phyloP scores from a whole-genome alignment of 2,797 vertebrate genomes.

The Anniella stebbinsi region DNA sequence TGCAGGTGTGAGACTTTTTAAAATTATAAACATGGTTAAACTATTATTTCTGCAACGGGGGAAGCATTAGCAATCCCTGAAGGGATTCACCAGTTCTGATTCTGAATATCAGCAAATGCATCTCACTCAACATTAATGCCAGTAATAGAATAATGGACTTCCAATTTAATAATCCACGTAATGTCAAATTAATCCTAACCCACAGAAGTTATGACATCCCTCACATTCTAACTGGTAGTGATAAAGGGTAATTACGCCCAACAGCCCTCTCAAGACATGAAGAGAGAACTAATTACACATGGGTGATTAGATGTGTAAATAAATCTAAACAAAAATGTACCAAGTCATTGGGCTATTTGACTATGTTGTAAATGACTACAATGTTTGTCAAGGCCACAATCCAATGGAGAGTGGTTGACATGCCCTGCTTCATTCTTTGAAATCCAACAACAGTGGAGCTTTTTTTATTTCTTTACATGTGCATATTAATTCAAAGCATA shows the following conservation, averaged over 20 bases:
- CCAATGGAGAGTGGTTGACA: not conserved
- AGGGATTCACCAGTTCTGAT: not conserved
- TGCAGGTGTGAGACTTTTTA: not conserved
- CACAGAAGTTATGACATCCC: not conserved
- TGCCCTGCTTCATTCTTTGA: not conserved
- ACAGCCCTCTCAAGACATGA: not conserved
- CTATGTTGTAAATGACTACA: not conserved
- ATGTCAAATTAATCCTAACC: slow-evolving; percentile 1
- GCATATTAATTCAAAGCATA: not conserved
- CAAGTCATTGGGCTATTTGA: not conserved
- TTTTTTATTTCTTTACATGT: not conserved
- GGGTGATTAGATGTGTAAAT: slow-evolving; percentile 27
- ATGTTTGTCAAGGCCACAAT: not conserved
- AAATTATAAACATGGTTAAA: not conserved
- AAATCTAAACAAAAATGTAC: slow-evolving; percentile 1
- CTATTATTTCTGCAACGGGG: not conserved
- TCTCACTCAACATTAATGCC: rapidly evolving
- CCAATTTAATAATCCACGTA: not conserved
- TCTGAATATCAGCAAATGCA: not conserved
- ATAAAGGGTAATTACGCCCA: slow-evolving; percentile 33
- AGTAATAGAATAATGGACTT: not conserved
- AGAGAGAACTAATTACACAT: slow-evolving; percentile 24
- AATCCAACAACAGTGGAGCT: not conserved
- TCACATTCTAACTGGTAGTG: not conserved
- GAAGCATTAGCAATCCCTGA: not conserved